Conservation (phyloP, 2,888 invertebrate species). For the Dryobota labecula region DNA sequence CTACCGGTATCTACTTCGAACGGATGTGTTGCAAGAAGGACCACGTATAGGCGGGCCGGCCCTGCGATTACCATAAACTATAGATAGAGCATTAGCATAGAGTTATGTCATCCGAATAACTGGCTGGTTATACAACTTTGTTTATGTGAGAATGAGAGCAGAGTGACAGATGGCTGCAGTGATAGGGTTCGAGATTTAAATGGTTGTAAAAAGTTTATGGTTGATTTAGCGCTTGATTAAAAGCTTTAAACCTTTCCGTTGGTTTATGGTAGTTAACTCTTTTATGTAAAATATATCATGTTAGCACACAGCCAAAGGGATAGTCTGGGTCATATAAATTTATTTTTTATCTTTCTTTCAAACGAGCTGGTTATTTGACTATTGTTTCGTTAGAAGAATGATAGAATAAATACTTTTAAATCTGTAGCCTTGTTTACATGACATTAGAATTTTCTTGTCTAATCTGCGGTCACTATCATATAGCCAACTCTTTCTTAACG, state of each 20-base stretch:
- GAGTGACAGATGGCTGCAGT: constrained; percentile 47
- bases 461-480: too few relatives aligned
- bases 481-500: not conserved
- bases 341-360: not conserved
- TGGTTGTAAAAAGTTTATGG: constrained; percentile 3
- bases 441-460: too few relatives aligned
- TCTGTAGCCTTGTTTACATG: too few relatives aligned
- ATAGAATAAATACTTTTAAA: too few relatives aligned
- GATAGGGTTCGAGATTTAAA: constrained; percentile 24
- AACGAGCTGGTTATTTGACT: not conserved
- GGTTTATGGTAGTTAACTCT: not conserved
- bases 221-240: not conserved
- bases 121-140: constrained; percentile 60
- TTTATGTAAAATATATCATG: too few relatives aligned
- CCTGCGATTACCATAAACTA: constrained; percentile 60
- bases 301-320: not conserved
- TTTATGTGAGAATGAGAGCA: constrained; percentile 44
- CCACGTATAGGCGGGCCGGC: constrained; percentile 54
- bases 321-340: not conserved
- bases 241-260: not conserved
- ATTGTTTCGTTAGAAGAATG: not conserved
- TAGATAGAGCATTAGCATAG: constrained; percentile 54
- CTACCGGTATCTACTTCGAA: constrained; percentile 22
- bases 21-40: constrained; percentile 60
- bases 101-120: constrained; percentile 56